These are phyloP conservation scores for Caenorhabditis virilis DNA, from an alignment of 2,888 invertebrate species.

Conservation along the genomic window DNA sequence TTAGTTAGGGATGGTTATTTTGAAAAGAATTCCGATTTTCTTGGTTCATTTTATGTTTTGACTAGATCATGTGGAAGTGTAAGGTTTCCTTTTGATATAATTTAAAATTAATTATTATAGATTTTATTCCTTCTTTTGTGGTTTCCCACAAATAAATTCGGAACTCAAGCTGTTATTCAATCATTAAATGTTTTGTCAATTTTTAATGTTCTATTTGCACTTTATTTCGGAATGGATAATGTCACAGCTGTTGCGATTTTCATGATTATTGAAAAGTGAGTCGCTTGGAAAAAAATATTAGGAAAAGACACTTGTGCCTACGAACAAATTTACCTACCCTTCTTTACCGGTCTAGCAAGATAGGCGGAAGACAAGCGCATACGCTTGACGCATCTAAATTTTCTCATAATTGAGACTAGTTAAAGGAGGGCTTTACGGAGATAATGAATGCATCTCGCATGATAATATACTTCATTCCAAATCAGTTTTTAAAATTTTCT, in stretches of 20 bases:
- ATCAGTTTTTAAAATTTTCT: too few species aligned
- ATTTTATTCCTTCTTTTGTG: slow-evolving; percentile 48
- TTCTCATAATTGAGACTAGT: too few species aligned
- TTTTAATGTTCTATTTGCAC: slow-evolving; percentile 32
- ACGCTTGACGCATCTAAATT: too few species aligned
- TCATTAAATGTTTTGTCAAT: slow-evolving; percentile 37
- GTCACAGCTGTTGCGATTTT: slow-evolving; percentile 36
- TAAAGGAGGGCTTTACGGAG: too few species aligned
- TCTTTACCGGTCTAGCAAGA: too few species aligned
- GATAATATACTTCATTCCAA: too few species aligned
- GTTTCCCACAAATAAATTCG: slow-evolving; percentile 39
- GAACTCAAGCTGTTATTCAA: slow-evolving; percentile 47
- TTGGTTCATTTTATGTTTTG: slow-evolving; percentile 48
- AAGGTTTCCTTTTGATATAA: slow-evolving; percentile 6
- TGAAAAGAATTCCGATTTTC: slow-evolving; percentile 39
- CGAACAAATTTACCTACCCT: too few species aligned
- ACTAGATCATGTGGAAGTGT: slow-evolving; percentile 49
- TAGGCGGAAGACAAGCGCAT: too few species aligned
- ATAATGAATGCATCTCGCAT: too few species aligned
- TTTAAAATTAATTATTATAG: slow-evolving; percentile 17
- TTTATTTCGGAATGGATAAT: slow-evolving; percentile 35
- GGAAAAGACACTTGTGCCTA: too few species aligned
- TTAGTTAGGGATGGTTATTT: slow-evolving; percentile 45
- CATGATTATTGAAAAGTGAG: slow-evolving; percentile 51
- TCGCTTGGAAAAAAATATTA: slow-evolving; percentile 2